Evolutionary conservation across 2,888 invertebrate species (phyloP), one percentile per base, ranked within the genome.

Genomic region (Drosophila demipolita): DNA sequence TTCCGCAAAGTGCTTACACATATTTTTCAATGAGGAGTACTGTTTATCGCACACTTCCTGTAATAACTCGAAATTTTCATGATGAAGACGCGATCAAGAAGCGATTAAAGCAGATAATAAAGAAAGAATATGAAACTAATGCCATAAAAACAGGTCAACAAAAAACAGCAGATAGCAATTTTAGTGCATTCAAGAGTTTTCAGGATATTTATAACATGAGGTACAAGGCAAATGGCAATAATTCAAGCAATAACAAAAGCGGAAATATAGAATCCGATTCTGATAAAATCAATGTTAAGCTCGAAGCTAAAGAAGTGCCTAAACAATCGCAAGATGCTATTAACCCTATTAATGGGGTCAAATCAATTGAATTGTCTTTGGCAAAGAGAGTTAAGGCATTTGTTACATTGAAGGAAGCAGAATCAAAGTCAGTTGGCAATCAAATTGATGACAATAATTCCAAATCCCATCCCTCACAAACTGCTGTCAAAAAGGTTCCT

Each of bases 351-450:
- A 11, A 11, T 12, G 5, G 15, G 11, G 1, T n/a, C 1, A 12
- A 38, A 0, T n/a, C 20, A 12, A 35, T 15, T 26, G 17, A 11
- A 15, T 11, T n/a, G 5, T 7, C 17, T 3, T 49, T 67, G n/a
- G 59, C 36, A 36, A 32, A 1, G 2, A 35, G 71, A 32, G 71
- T 29, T 3, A 40, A 29, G 15, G 49, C 59, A 26, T 67, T 67
- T 59, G 15, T 68, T 7, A 33, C 26, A 20, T 20, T 38, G 20
- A 20, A 33, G 29, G 9, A 38, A 26, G 2, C 36, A 9, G 23
- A 2, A 1, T 8, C 1, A 11, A 49, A 38, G 3, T 4, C 35
- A 29, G 9, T 5, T 38, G 5, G 33, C 11, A 17, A 1, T 15
- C n/a, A n/a, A 15, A 20, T 7, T n/a, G 11, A 38, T 38, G 15